These are phyloP conservation scores for Zosterops japonicus DNA, from an alignment of 2,113 vertebrate species.

Conservation along the genomic window DNA sequence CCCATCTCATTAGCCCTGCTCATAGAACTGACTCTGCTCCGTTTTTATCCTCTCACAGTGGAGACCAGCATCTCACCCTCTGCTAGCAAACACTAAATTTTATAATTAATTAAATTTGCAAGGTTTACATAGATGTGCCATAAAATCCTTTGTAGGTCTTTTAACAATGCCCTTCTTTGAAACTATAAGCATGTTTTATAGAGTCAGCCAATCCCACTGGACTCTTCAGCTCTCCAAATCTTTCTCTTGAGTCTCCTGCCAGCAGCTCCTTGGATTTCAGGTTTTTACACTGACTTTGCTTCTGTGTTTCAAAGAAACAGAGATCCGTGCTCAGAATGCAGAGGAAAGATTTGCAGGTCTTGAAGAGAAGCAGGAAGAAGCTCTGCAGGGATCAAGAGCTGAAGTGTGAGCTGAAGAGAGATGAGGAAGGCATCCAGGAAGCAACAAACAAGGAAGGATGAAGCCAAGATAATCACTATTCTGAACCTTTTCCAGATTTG, in stretches of 20 bases:
- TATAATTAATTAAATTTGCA: neutral
- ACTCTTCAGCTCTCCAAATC: neutral
- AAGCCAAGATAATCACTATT: neutral
- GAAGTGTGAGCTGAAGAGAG: constrained; percentile 66
- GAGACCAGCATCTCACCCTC: neutral
- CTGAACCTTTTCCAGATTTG: neutral
- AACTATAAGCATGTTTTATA: neutral
- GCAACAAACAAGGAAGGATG: neutral
- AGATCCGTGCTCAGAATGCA: constrained; percentile 68
- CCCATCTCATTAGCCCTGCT: neutral
- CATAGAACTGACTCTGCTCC: neutral
- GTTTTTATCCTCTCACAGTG: neutral
- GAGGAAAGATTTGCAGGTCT: constrained; percentile 77
- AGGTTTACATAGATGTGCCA: neutral
- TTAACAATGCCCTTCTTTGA: neutral
- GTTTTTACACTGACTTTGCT: constrained; percentile 13
- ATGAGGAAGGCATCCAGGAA: neutral
- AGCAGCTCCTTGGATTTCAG: neutral
- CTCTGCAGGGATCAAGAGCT: constrained; percentile 80
- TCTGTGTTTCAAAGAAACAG: constrained; percentile 68
- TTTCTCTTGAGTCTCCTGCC: neutral
- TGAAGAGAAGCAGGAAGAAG: constrained; percentile 79
- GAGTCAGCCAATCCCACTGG: neutral
- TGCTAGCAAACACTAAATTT: neutral
- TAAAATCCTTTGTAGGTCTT: neutral